Conservation (phyloP, 2,113 vertebrate genomes). For the Pygoscelis antarcticus region DNA sequence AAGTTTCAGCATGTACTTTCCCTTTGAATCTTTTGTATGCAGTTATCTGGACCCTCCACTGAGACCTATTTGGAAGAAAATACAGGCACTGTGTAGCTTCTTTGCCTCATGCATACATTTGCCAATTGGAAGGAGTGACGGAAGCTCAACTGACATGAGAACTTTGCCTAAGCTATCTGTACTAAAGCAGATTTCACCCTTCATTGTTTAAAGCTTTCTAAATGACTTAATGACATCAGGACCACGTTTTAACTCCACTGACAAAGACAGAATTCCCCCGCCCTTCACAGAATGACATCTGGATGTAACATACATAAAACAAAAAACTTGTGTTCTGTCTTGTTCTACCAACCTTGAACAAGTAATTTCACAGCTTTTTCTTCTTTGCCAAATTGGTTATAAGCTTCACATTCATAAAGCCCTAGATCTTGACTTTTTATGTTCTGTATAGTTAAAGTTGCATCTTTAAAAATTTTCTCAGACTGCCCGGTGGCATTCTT, state of each 20-base stretch:
- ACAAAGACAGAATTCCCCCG: not conserved
- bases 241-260: not conserved
- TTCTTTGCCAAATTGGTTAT: constrained; percentile 56
- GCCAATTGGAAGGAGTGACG: not conserved
- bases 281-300: not conserved
- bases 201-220: not conserved
- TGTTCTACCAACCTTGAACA: constrained; percentile 69
- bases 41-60: not conserved
- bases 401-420: constrained; percentile 73
- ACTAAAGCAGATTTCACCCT: not conserved
- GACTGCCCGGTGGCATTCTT: not conserved
- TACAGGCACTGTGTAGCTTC: not conserved
- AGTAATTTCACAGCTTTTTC: constrained; percentile 56
- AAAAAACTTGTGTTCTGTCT: not conserved
- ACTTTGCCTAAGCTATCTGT: not conserved
- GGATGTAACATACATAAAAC: not conserved
- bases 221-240: not conserved
- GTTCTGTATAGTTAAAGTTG: constrained; percentile 61
- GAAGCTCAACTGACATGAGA: not conserved
- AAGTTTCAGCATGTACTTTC: not conserved
- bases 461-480: constrained; percentile 31
- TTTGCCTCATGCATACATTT: not conserved
- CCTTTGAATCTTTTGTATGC: not conserved
- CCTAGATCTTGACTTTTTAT: constrained; percentile 67
- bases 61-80: not conserved